Percentiles rank a stretch among this genome's conserved stretches.
These are phyloP conservation scores for Eurystomus gularis DNA, from an alignment of 2,113 vertebrate genomes.

Conservation along the genomic window DNA sequence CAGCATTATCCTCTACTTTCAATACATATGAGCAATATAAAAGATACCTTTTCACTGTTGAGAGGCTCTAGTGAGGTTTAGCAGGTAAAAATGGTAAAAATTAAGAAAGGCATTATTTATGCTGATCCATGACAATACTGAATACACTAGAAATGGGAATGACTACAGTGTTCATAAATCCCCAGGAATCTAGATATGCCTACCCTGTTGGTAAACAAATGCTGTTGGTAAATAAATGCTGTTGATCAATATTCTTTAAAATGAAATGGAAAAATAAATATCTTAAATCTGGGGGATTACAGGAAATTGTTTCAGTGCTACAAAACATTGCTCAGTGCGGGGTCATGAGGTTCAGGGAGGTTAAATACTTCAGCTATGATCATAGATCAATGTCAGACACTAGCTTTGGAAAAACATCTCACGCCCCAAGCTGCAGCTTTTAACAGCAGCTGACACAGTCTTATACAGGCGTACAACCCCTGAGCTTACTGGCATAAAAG, in stretches of 20 bases:
- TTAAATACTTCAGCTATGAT: neutral
- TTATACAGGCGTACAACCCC: neutral
- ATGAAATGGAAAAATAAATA: neutral
- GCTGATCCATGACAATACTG: neutral
- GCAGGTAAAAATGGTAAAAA: neutral
- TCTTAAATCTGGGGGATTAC: neutral
- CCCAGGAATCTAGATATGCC: neutral
- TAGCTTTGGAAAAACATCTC: neutral
- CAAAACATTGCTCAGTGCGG: neutral
- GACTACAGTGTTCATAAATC: neutral
- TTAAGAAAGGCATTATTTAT: neutral
- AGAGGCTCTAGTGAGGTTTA: neutral
- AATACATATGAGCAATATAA: neutral
- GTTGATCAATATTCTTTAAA: neutral
- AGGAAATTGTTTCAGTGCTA: rapidly evolving
- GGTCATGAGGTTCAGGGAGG: neutral
- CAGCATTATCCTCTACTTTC: neutral
- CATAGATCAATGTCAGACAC: neutral
- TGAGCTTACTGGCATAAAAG: neutral
- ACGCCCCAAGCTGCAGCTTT: neutral
- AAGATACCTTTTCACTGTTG: neutral
- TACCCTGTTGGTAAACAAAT: neutral
- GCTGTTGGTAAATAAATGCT: neutral
- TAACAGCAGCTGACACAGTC: neutral
- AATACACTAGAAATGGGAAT: neutral